Evolutionary conservation across 2,888 invertebrate species (phyloP).

Genomic region (Habroteleia sp.): DNA sequence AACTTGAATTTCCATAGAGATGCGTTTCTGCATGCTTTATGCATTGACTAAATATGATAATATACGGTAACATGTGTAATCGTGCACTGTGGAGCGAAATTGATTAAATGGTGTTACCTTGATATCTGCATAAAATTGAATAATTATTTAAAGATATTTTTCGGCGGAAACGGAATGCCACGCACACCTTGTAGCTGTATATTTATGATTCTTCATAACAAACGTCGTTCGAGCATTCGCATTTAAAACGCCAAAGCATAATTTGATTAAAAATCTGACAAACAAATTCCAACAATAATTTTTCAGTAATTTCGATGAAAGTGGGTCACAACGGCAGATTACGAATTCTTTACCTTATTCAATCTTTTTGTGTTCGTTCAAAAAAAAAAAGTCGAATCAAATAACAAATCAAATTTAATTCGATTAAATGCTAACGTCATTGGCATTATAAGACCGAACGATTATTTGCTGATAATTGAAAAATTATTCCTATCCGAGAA

Average conservation of each 20-base stretch:
- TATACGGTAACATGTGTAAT: conserved; percentile 41
- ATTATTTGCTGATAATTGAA: conserved; percentile 34
- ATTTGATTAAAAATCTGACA: too few species aligned
- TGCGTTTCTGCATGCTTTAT: conserved; percentile 21
- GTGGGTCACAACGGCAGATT: too few species aligned
- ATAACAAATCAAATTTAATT: conserved; percentile 17
- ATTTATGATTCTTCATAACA: too few species aligned
- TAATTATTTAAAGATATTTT: conserved; percentile 25
- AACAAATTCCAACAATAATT: too few species aligned
- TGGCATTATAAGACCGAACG: not conserved
- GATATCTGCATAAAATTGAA: conserved; percentile 29
- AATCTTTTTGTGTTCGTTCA: too few species aligned
- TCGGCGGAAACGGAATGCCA: not conserved
- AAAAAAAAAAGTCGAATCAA: not conserved
- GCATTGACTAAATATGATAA: conserved; percentile 38
- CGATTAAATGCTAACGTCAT: conserved; percentile 2
- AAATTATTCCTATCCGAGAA: conserved; percentile 21
- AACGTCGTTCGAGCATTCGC: too few species aligned
- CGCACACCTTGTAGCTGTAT: not conserved
- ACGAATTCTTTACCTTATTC: too few species aligned
- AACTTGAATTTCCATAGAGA: too few species aligned
- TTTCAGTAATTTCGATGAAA: too few species aligned
- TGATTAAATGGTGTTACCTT: conserved; percentile 41
- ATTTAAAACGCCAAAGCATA: too few species aligned
- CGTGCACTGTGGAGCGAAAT: conserved; percentile 19